Conservation (phyloP, 1,140 invertebrate species). For the Harlomillsia oculata region DNA sequence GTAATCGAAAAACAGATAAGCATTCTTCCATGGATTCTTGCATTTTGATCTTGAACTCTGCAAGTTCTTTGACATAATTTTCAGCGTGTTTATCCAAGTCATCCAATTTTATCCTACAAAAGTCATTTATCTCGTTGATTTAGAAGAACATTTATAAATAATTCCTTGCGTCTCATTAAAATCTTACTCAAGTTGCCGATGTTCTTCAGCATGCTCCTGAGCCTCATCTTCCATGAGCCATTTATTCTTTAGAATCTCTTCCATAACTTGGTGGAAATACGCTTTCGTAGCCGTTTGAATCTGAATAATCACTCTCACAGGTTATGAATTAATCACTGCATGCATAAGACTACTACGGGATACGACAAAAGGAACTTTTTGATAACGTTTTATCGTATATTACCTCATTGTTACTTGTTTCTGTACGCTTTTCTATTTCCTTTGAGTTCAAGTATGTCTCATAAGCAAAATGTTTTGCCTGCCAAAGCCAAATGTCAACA, state of each 20-base stretch:
- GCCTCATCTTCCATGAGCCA: constrained; percentile 4
- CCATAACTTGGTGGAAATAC: not conserved
- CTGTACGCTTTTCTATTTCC: constrained; percentile 2
- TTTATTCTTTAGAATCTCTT: constrained; percentile 2
- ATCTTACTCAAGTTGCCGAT: not conserved
- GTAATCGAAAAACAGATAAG: not conserved
- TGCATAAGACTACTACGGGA: too few relatives aligned
- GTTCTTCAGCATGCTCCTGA: not conserved
- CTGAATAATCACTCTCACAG: not conserved
- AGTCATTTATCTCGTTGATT: not conserved
- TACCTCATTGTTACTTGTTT: constrained; percentile 14
- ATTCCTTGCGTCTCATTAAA: not conserved
- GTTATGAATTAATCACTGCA: not conserved
- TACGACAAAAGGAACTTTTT: too few relatives aligned
- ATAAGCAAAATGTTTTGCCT: constrained; percentile 21
- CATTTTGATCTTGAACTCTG: constrained; percentile 4
- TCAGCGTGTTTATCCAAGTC: constrained; percentile 7
- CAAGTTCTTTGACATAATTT: constrained; percentile 13
- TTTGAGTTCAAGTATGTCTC: constrained; percentile 7
- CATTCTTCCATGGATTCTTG: not conserved
- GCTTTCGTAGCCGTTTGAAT: not conserved
- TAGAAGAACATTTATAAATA: not conserved
- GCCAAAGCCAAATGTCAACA: not conserved
- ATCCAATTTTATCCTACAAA: constrained; percentile 9
- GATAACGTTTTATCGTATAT: not conserved